These are phyloP conservation scores for Cephus cinctus DNA, from an alignment of 1,140 invertebrate species.

Conservation along the genomic window DNA sequence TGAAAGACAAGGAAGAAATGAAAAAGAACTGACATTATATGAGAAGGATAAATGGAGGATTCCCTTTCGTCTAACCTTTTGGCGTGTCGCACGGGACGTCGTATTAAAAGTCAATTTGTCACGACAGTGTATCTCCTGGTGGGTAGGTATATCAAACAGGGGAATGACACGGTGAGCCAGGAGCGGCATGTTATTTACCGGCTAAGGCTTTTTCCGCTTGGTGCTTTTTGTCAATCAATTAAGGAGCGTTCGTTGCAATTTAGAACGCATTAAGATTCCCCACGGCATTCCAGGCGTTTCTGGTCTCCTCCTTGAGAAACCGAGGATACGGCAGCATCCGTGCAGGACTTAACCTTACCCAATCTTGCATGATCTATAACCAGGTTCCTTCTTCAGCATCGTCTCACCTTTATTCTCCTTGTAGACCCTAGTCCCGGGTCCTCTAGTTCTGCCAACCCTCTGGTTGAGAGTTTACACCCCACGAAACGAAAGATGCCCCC, in stretches of 20 bases:
- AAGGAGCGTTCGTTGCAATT: conserved; percentile 38
- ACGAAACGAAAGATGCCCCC: background rate
- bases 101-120: conserved; percentile 38
- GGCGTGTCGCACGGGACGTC: background rate
- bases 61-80: conserved; percentile 2
- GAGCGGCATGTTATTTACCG: too few species aligned
- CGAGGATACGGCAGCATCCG: too few species aligned
- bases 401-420: too few species aligned
- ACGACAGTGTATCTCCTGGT: conserved; percentile 12
- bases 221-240: conserved; percentile 47
- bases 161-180: background rate
- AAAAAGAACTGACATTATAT: too few species aligned
- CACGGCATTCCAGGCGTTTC: conserved; percentile 20
- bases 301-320: conserved; percentile 16
- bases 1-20: too few species aligned
- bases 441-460: too few species aligned
- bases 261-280: conserved; percentile 42
- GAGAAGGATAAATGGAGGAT: too few species aligned
- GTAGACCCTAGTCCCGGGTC: too few species aligned
- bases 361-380: too few species aligned
- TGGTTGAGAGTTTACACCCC: too few species aligned
- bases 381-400: too few species aligned
- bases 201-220: conserved; percentile 25
- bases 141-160: conserved; percentile 18
- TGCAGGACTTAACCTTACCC: background rate